Percentiles rank a stretch among this genome's conserved stretches.
These are phyloP conservation scores for Diadegma fenestrale DNA, from an alignment of 2,888 invertebrate genomes.

Conservation along the genomic window DNA sequence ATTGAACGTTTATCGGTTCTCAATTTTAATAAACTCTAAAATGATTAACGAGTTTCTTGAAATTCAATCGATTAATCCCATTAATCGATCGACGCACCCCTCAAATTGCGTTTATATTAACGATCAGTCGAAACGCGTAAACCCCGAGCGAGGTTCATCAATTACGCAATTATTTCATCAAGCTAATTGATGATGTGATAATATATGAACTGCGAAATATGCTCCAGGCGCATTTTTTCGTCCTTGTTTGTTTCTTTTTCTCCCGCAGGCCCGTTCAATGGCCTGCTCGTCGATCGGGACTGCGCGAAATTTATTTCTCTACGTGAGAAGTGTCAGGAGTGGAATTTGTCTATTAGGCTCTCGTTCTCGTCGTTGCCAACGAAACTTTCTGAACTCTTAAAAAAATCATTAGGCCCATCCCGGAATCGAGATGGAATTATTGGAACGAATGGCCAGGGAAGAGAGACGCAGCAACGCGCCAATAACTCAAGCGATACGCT, in stretches of 20 bases:
- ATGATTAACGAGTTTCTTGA: not conserved
- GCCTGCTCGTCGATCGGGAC: not conserved
- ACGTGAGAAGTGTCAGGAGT: slow-evolving; percentile 49
- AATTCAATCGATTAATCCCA: not conserved
- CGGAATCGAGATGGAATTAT: slow-evolving; percentile 28
- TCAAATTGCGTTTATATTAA: slow-evolving; percentile 3
- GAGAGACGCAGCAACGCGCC: slow-evolving; percentile 60
- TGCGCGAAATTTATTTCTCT: slow-evolving; percentile 38
- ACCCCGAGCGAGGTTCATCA: not conserved
- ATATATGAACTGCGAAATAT: slow-evolving; percentile 16
- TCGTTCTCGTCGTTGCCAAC: not conserved
- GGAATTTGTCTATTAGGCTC: slow-evolving; percentile 25
- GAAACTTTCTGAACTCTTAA: slow-evolving; percentile 28
- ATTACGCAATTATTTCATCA: slow-evolving; percentile 20
- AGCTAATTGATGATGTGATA: slow-evolving; percentile 20
- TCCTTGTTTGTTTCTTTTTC: not conserved
- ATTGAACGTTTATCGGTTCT: not conserved
- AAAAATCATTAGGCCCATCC: slow-evolving; percentile 62
- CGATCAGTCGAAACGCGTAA: slow-evolving; percentile 1
- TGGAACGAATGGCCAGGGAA: slow-evolving; percentile 17
- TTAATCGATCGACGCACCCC: not conserved
- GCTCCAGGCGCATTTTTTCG: slow-evolving; percentile 10
- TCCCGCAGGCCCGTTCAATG: slow-evolving; percentile 16
- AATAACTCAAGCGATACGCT: slow-evolving; percentile 81
- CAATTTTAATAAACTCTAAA: not conserved